Conservation (phyloP, 2,797 vertebrate genomes). For the Schizothorax lantsangensis region DNA sequence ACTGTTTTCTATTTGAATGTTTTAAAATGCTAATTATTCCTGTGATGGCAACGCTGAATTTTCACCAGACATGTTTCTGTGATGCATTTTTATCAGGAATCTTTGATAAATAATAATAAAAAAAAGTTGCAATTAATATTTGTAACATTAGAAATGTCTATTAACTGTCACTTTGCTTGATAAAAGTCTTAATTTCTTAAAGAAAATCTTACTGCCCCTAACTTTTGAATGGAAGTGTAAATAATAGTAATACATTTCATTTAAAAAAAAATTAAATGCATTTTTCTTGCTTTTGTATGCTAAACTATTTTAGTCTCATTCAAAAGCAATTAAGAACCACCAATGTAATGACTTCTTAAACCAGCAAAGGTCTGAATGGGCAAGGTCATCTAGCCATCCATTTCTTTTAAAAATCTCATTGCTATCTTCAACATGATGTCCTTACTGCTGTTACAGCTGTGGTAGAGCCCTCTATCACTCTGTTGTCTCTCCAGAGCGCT, state of each 20-base stretch:
- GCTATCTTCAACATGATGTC: slow-evolving; percentile 1
- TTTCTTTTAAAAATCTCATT: background rate
- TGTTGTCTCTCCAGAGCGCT: slow-evolving; percentile 12
- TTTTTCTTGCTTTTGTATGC: background rate
- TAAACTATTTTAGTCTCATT: background rate
- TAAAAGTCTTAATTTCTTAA: too few species aligned
- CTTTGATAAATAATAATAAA: too few species aligned
- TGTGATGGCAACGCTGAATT: too few species aligned
- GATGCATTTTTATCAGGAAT: too few species aligned
- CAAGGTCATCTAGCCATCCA: background rate
- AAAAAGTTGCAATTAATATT: too few species aligned
- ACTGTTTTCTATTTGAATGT: too few species aligned
- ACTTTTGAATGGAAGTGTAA: too few species aligned
- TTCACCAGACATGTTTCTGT: too few species aligned
- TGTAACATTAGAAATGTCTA: too few species aligned
- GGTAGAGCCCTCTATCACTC: background rate
- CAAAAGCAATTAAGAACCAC: background rate
- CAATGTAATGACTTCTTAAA: background rate
- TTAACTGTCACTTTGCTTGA: too few species aligned
- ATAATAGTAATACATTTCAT: background rate
- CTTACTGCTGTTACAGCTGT: background rate
- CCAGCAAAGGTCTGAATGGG: background rate
- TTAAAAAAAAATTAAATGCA: background rate
- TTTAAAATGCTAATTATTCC: too few species aligned
- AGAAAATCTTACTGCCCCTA: too few species aligned